Evolutionary conservation across 2,888 invertebrate species (phyloP), one percentile per base, ranked within the genome.

Genomic region (Chrysolina haemoptera): DNA sequence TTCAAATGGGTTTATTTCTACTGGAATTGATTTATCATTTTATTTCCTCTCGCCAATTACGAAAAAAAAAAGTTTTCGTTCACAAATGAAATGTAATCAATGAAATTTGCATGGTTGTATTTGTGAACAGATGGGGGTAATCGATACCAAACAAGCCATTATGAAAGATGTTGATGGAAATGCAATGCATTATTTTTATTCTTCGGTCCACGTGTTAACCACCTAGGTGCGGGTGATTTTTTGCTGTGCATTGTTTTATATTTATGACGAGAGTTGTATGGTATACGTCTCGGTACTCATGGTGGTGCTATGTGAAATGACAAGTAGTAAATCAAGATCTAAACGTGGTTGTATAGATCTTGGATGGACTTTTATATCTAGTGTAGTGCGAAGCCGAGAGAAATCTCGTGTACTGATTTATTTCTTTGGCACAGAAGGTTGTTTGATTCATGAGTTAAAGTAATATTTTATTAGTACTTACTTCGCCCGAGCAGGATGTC

Each of bases 301-400:
- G 66, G 27, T 50, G 66, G 67, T 67, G 55, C 67, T 55, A 53
- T 53, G 67, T 22, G 67, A 8, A 67, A 67, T n/a, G 53, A 53
- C 53, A 53, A 22, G 20, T 16, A 18, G 53, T 53, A 53, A 53
- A 53, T 53, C 53, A 20, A 53, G 53, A 18, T 53, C 12, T 0
- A 11, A 20, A 53, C 20, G 22, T 11, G 20, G 20, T 53, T 53
- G 20, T 53, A 20, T 53, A 16, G 0, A 20, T 18, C 53, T 53
- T 20, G 12, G 20, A 53, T 20, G 5, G 22, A 53, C 53, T 18
- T 53, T 53, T 53, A 53, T 14, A 4, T 14, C 53, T 22, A 5
- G 53, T 5, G 12, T 20, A 20, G 12, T 11, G 12, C 12, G 5
- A 20, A 20, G 5, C 53, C 2, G 4, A 22, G 12, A 53, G 12